phyloP scores from a whole-genome alignment of 2,797 vertebrate genomes.

The Periophthalmus magnuspinnatus region DNA sequence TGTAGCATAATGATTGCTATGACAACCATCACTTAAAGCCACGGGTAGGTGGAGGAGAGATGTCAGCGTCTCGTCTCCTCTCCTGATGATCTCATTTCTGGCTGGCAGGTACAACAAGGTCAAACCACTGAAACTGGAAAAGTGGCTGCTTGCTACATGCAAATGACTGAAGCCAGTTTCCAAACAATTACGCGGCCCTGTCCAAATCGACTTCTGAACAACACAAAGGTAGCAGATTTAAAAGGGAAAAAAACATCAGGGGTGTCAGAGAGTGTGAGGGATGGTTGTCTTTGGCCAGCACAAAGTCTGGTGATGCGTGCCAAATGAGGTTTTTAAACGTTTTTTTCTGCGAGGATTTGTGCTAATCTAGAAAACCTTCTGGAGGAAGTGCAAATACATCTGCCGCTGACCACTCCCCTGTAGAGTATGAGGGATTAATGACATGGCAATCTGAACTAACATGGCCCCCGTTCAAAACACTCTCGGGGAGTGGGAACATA shows the following conservation, averaged over 20 bases:
- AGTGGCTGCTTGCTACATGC: constrained; percentile 72
- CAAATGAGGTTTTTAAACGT: constrained; percentile 74
- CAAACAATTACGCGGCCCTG: constrained; percentile 67
- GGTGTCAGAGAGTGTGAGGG: constrained; percentile 52
- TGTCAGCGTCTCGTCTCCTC: constrained; percentile 75
- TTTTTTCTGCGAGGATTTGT: constrained; percentile 69
- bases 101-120: constrained; percentile 78
- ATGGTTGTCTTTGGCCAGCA: constrained; percentile 61
- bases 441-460: constrained; percentile 71
- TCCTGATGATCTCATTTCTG: constrained; percentile 79
- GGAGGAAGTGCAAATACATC: constrained; percentile 77
- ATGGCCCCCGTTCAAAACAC: constrained; percentile 65
- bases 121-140: constrained; percentile 75
- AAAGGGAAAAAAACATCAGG: constrained; percentile 36
- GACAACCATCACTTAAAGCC: constrained; percentile 82
- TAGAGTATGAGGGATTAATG: constrained; percentile 73
- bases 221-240: constrained; percentile 40
- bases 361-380: constrained; percentile 78
- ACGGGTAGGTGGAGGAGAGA: constrained; percentile 76
- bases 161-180: constrained; percentile 65
- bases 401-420: constrained; percentile 72
- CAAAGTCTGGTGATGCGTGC: constrained; percentile 63
- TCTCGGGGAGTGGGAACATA: constrained; percentile 58
- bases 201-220: constrained; percentile 61
- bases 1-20: constrained; percentile 81